Conservation (phyloP, 2,888 invertebrate genomes). For the Monoplex corrugatus region DNA sequence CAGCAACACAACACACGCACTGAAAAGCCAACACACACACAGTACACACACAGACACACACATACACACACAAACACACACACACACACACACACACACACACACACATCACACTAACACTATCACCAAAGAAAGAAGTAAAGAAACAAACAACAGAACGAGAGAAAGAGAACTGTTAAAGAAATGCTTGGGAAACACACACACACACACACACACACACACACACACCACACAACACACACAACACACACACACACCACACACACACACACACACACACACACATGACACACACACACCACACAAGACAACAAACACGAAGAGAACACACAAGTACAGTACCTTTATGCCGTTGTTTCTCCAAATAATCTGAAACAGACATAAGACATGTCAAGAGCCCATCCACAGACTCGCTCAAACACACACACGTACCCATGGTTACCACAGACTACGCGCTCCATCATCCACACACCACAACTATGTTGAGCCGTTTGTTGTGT, state of each 20-base stretch:
- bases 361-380: constrained; percentile 72
- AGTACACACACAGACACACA: constrained; percentile 27
- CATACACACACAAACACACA: not conserved
- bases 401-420: too few species aligned
- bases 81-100: not conserved
- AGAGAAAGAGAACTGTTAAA: too few species aligned
- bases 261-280: not conserved
- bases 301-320: too few species aligned
- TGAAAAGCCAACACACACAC: not conserved
- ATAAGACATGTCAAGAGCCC: too few species aligned
- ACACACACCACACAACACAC: constrained; percentile 1
- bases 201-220: not conserved
- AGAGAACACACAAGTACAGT: constrained; percentile 39
- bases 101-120: too few species aligned
- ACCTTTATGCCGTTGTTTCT: constrained; percentile 76
- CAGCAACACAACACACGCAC: constrained; percentile 20
- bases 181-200: too few species aligned
- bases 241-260: constrained; percentile 5
- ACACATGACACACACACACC: not conserved
- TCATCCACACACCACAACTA: too few species aligned
- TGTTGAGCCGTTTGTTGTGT: too few species aligned
- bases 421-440: too few species aligned
- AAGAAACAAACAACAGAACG: not conserved
- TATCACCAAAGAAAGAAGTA: too few species aligned
- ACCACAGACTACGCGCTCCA: too few species aligned